phyloP scores from a whole-genome alignment of 1,140 invertebrate species.

The Drosophila mayri region DNA sequence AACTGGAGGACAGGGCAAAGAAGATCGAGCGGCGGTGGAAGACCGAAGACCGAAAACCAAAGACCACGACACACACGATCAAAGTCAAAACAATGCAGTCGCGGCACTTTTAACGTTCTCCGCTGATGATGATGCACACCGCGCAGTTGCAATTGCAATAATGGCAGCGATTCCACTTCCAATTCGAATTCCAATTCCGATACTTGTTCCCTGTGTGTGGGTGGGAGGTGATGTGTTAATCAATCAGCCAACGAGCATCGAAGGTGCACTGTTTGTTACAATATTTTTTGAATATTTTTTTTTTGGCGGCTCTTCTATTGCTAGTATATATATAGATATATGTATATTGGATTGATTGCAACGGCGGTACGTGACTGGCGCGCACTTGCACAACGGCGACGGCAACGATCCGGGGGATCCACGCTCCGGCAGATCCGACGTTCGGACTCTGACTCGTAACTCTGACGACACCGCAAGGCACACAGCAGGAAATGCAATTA shows the following conservation, averaged over 20 bases:
- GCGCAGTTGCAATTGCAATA: conserved; percentile 27
- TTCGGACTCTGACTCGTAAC: conserved; percentile 16
- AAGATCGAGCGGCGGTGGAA: not conserved
- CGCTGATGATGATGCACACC: conserved; percentile 44
- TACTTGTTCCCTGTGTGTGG: conserved; percentile 16
- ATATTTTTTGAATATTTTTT: conserved; percentile 35
- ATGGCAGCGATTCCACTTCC: conserved; percentile 15
- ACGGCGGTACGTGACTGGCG: conserved; percentile 54
- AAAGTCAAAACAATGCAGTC: conserved; percentile 74
- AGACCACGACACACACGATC: conserved; percentile 60
- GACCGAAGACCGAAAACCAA: conserved; percentile 1
- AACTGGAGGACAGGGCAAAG: not conserved
- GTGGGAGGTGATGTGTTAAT: conserved; percentile 72
- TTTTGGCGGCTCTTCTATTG: conserved; percentile 6
- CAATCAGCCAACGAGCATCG: conserved; percentile 59
- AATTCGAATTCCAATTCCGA: conserved; percentile 24
- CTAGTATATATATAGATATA: conserved; percentile 1
- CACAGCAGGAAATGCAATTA: conserved; percentile 20
- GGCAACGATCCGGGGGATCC: conserved; percentile 45
- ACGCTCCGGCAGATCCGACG: conserved; percentile 62
- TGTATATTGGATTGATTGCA: conserved; percentile 52
- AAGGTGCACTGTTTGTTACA: conserved; percentile 66
- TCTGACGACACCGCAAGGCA: conserved; percentile 31
- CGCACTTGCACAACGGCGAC: conserved; percentile 52
- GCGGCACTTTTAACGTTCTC: conserved; percentile 69